These are phyloP conservation scores for Syngnathus scovelli DNA, from an alignment of 2,113 vertebrate genomes.

Conservation along the genomic window DNA sequence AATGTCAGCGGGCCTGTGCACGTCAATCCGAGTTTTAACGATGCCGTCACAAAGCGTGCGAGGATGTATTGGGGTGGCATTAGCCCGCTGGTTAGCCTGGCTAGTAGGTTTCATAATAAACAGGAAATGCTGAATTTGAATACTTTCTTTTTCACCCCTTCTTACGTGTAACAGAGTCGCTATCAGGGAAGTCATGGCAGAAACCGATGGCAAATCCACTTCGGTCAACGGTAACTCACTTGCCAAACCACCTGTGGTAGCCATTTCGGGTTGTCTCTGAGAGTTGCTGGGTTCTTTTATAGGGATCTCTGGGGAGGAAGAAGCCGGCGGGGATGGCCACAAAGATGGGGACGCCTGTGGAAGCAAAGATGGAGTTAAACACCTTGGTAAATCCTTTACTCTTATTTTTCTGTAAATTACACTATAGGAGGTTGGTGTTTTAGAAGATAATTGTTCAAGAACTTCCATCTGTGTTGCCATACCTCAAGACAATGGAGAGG, in stretches of 20 bases:
- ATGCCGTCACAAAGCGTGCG: constrained; percentile 5
- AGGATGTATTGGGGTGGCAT: not conserved
- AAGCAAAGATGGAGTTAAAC: constrained; percentile 48
- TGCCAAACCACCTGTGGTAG: not conserved
- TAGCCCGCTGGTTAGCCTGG: not conserved
- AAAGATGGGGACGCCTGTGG: constrained; percentile 43
- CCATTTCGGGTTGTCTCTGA: not conserved
- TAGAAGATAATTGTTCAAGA: not conserved
- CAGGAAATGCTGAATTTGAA: not conserved
- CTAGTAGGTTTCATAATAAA: not conserved
- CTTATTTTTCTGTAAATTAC: not conserved
- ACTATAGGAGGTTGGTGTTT: too few relatives aligned
- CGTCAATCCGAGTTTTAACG: constrained; percentile 1
- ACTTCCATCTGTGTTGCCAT: constrained; percentile 30
- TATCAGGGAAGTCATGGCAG: constrained; percentile 57
- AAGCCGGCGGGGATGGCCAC: constrained; percentile 50
- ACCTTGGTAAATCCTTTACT: constrained; percentile 5
- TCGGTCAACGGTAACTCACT: constrained; percentile 54
- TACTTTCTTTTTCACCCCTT: not conserved
- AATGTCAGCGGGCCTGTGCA: not conserved
- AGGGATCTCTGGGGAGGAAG: constrained; percentile 66
- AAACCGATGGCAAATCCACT: constrained; percentile 55
- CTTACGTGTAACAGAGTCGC: constrained; percentile 2
- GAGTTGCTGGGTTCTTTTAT: not conserved
- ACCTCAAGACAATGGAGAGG: constrained; percentile 51